These are phyloP conservation scores for Zhengitettix transpicula DNA, from an alignment of 2,888 invertebrate species.

Conservation along the genomic window DNA sequence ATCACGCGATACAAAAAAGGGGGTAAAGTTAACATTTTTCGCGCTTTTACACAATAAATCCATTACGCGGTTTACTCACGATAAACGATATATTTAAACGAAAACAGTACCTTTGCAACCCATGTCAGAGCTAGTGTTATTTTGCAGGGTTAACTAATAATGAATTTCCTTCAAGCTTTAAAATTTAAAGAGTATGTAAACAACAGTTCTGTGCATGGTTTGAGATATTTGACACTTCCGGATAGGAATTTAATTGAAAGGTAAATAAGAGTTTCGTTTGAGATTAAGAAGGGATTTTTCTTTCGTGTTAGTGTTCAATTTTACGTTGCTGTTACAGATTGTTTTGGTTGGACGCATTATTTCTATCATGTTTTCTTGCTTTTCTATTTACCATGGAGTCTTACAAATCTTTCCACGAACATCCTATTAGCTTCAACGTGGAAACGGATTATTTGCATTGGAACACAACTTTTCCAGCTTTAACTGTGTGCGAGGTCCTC, in stretches of 20 bases:
- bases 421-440: slow-evolving; percentile 58
- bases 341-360: slow-evolving; percentile 49
- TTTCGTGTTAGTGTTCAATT: background rate
- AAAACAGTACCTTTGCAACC: too few species aligned
- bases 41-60: too few species aligned
- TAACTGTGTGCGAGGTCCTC: slow-evolving; percentile 48
- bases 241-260: slow-evolving; percentile 1
- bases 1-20: too few species aligned
- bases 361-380: slow-evolving; percentile 47
- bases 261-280: background rate
- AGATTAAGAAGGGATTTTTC: background rate
- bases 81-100: too few species aligned
- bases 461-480: slow-evolving; percentile 53
- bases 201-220: slow-evolving; percentile 2
- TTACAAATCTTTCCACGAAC: slow-evolving; percentile 41
- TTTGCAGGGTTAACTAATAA: too few species aligned
- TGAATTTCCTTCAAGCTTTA: too few species aligned
- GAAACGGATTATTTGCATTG: slow-evolving; percentile 58
- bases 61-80: too few species aligned
- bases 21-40: too few species aligned
- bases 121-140: too few species aligned
- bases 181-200: too few species aligned
- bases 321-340: slow-evolving; percentile 26
- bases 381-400: slow-evolving; percentile 41
- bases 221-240: background rate